Evolutionary conservation across 2,888 invertebrate genomes (phyloP), one percentile per base, ranked within the genome.

Genomic region (Drosophila anomelani): DNA sequence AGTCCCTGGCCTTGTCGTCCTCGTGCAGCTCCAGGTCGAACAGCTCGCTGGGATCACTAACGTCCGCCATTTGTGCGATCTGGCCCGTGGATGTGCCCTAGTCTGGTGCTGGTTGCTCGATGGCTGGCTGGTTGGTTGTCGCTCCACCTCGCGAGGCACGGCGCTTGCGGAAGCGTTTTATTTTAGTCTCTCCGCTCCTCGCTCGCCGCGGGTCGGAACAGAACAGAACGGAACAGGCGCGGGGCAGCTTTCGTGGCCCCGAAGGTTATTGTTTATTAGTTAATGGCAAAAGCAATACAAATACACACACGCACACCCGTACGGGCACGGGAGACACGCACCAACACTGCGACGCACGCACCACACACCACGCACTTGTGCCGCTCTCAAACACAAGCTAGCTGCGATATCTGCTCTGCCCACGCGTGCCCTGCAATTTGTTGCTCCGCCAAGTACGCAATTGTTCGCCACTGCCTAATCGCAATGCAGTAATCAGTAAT

Each of bases 1-100:
- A 92, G 78, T 92, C 92, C 61, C 93, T 94, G 90, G 96, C 96
- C 91, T 96, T 96, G 92, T 96, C 96, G 91, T 94, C 95, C 91
- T 96, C 95, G 91, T 96, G 95, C 91, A 98, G 94, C 93, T 98
- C 98, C 93, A 98, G 95, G 94, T 98, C 97, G 93, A 98, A 98
- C 93, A 98, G 96, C 93, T 96, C 97, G 77, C 83, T 92, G 76
- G 89, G 88, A 85, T 92, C 92, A 80, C 89, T 92, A 75, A 91
- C 92, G 86, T 92, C 92, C 84, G 92, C 92, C 92, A 92, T 92
- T 84, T 81, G 87, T 85, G 76, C 70, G 80, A 53, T 53, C 34
- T 53, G 51, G 51, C 34, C 13, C 80, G 71, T 41, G 64, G 38
- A 55, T 49, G 51, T 56, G 46, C 47, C 29, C 47, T 17, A 47